A percentile compares a stretch with the other conserved stretches of the same genome.
These are phyloP conservation scores for Diglossa cyanea DNA, from an alignment of 2,797 vertebrate genomes.

Conservation along the genomic window DNA sequence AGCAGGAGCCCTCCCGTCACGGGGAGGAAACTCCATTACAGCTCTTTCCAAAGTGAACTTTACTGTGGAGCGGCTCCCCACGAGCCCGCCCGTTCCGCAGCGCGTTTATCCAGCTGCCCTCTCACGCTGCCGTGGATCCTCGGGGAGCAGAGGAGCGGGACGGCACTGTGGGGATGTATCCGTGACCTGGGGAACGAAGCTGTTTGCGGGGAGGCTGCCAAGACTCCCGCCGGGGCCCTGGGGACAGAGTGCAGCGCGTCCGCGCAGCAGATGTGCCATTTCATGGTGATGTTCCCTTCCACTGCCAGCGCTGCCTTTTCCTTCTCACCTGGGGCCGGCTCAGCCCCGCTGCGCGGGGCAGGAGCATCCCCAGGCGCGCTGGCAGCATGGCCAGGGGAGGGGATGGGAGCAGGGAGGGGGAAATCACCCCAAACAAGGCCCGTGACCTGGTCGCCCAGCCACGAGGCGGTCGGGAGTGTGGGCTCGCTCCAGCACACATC, in stretches of 20 bases:
- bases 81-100: background rate
- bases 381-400: background rate
- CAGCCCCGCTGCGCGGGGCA: fast-evolving
- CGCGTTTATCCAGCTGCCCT: background rate
- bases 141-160: background rate
- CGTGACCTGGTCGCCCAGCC: background rate
- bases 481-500: conserved; percentile 43
- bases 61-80: background rate
- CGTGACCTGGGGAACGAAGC: background rate
- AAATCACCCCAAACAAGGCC: background rate
- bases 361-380: background rate
- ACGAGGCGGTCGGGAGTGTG: background rate
- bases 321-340: background rate
- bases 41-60: background rate
- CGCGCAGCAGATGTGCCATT: background rate
- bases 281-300: background rate
- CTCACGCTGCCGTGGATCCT: background rate
- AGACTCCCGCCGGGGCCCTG: fast-evolving
- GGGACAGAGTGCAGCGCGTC: fast-evolving
- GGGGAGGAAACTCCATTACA: background rate
- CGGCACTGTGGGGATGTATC: background rate
- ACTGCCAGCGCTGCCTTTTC: fast-evolving
- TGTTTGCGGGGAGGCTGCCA: background rate
- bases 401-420: background rate
- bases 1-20: background rate